A percentile compares a stretch with the other conserved stretches of the same genome.
These are phyloP conservation scores for Cepaea hortensis DNA, from an alignment of 2,888 invertebrate species.

Conservation along the genomic window DNA sequence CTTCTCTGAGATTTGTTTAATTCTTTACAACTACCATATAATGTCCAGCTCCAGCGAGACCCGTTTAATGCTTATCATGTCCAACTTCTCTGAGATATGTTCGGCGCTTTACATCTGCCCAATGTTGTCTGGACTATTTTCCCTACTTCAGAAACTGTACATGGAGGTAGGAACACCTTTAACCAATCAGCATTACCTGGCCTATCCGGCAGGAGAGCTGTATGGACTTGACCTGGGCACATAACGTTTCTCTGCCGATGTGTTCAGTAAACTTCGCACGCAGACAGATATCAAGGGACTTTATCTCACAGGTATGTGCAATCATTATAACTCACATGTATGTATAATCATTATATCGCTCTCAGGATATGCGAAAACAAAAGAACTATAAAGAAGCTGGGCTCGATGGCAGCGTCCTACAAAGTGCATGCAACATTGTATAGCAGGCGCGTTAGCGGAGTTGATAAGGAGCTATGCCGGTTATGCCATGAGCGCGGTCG, in stretches of 20 bases:
- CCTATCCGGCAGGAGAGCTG: constrained; percentile 68
- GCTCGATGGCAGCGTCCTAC: not conserved
- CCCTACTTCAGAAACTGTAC: constrained; percentile 64
- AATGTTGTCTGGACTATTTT: not conserved
- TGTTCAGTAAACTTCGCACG: constrained; percentile 70
- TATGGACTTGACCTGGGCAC: constrained; percentile 71
- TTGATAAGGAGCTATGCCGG: not conserved
- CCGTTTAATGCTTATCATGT: not conserved
- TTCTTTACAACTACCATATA: too few species aligned
- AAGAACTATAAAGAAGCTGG: too few species aligned
- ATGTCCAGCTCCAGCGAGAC: too few species aligned
- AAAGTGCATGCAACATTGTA: too few species aligned
- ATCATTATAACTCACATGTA: not conserved
- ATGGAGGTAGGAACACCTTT: constrained; percentile 72
- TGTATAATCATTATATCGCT: too few species aligned
- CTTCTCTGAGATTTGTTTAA: too few species aligned
- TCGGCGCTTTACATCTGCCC: not conserved
- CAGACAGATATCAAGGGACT: constrained; percentile 74
- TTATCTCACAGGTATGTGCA: constrained; percentile 70
- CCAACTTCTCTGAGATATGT: not conserved
- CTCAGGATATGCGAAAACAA: too few species aligned
- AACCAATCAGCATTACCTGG: constrained; percentile 72
- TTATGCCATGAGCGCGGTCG: not conserved
- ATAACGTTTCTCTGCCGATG: constrained; percentile 64
- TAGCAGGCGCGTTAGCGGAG: not conserved